A percentile compares a stretch with the other conserved stretches of the same genome.
Conservation (phyloP, 92 coral and sea anemone genomes). For the Paramuricea clavata region DNA sequence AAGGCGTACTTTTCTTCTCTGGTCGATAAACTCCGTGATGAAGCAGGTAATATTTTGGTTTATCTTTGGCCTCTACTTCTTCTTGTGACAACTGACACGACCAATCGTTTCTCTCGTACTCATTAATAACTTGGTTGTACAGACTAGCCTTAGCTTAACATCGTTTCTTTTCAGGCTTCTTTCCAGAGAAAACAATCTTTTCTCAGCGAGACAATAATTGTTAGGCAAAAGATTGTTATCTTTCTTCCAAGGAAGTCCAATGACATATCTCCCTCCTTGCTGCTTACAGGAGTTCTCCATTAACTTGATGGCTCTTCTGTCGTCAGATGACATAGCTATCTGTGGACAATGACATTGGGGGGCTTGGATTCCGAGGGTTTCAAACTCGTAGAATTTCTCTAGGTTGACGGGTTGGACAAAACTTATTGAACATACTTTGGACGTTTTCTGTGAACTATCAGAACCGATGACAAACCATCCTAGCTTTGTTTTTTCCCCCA, state of each 20-base stretch:
- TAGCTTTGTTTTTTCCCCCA: too few species aligned
- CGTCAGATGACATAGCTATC: background rate
- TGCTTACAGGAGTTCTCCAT: slow-evolving; percentile 23
- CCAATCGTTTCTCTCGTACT: slow-evolving; percentile 43
- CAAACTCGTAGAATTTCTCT: slow-evolving; percentile 35
- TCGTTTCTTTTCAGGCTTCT: too few species aligned
- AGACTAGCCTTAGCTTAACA: slow-evolving; percentile 39
- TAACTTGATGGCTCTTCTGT: slow-evolving; percentile 13
- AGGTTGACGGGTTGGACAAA: too few species aligned
- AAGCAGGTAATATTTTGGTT: slow-evolving; percentile 60
- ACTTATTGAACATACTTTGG: too few species aligned
- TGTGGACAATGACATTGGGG: slow-evolving; percentile 25
- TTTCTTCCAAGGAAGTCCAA: slow-evolving; percentile 25
- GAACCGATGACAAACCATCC: too few species aligned
- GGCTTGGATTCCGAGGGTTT: slow-evolving; percentile 37
- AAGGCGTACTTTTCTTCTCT: slow-evolving; percentile 51
- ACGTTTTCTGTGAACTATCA: too few species aligned
- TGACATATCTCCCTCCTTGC: slow-evolving; percentile 16
- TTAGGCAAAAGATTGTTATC: background rate
- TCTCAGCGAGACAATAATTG: background rate
- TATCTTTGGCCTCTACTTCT: background rate
- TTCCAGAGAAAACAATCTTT: background rate
- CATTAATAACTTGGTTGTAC: slow-evolving; percentile 30
- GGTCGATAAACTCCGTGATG: slow-evolving; percentile 27
- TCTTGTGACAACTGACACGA: slow-evolving; percentile 39